Evolutionary conservation across 1,140 invertebrate species (phyloP).

Genomic region (Lepidurus couesii): DNA sequence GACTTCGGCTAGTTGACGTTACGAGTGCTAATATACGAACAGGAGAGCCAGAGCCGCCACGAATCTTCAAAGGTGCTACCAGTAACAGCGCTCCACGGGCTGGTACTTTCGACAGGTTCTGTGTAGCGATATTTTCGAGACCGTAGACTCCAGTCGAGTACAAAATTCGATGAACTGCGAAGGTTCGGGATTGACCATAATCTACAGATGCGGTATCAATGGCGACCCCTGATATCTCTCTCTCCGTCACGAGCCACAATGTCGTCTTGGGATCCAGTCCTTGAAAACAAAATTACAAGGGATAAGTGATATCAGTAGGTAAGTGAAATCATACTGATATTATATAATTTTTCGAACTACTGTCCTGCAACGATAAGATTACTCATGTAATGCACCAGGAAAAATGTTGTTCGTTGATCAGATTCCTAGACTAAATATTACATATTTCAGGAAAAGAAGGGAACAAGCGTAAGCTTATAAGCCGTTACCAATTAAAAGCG

Average conservation of each 20-base stretch:
- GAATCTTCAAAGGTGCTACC: conserved; percentile 25
- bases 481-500: too few species aligned
- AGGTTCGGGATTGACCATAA: conserved; percentile 29
- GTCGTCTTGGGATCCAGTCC: conserved; percentile 27
- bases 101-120: background rate
- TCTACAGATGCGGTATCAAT: conserved; percentile 33
- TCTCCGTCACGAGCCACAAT: conserved; percentile 18
- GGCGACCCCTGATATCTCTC: conserved; percentile 23
- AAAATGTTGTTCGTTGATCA: too few species aligned
- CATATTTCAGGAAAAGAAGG: too few species aligned
- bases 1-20: background rate
- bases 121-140: conserved; percentile 25
- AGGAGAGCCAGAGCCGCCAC: conserved; percentile 27
- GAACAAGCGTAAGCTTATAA: too few species aligned
- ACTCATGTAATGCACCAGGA: too few species aligned
- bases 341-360: too few species aligned
- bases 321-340: too few species aligned
- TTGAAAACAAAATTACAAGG: background rate
- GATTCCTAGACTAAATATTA: too few species aligned
- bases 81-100: conserved; percentile 19
- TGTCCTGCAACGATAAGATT: too few species aligned
- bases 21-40: conserved; percentile 24
- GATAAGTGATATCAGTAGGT: too few species aligned
- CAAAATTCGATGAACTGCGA: conserved; percentile 23
- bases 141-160: background rate